These are phyloP conservation scores for Phaenicophaeus curvirostris DNA, from an alignment of 2,797 vertebrate genomes.

Conservation along the genomic window DNA sequence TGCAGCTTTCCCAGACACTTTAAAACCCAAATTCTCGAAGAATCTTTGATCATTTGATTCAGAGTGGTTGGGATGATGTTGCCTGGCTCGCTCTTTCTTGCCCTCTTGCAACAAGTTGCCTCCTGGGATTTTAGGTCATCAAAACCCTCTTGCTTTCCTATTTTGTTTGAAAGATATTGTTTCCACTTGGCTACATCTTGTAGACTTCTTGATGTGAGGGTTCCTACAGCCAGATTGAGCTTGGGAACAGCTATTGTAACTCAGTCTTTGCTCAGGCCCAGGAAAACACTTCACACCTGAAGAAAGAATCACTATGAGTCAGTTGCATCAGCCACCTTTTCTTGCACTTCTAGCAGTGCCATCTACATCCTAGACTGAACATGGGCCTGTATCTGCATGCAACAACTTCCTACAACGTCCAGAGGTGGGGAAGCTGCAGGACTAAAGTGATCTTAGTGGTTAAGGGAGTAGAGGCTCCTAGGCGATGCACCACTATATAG, in stretches of 20 bases:
- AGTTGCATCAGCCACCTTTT: rapidly evolving
- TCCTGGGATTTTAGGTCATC: not conserved
- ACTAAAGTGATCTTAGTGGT: not conserved
- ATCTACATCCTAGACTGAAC: rapidly evolving
- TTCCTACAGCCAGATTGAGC: not conserved
- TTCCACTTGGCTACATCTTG: not conserved
- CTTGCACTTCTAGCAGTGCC: not conserved
- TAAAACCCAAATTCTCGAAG: not conserved
- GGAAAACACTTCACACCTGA: rapidly evolving
- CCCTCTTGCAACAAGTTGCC: not conserved
- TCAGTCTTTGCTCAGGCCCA: not conserved
- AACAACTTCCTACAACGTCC: not conserved
- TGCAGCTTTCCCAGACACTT: not conserved
- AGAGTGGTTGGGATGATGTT: not conserved
- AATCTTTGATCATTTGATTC: not conserved
- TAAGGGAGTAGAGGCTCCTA: not conserved
- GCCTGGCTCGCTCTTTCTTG: no score
- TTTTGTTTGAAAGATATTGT: not conserved
- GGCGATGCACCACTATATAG: not conserved
- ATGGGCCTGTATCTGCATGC: rapidly evolving
- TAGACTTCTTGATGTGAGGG: not conserved
- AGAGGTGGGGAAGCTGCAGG: not conserved
- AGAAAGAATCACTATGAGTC: not conserved
- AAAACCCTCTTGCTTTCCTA: not conserved
- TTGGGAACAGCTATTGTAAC: not conserved